Evolutionary conservation across 2,113 vertebrate genomes (phyloP).

Genomic region (Pionites leucogaster): DNA sequence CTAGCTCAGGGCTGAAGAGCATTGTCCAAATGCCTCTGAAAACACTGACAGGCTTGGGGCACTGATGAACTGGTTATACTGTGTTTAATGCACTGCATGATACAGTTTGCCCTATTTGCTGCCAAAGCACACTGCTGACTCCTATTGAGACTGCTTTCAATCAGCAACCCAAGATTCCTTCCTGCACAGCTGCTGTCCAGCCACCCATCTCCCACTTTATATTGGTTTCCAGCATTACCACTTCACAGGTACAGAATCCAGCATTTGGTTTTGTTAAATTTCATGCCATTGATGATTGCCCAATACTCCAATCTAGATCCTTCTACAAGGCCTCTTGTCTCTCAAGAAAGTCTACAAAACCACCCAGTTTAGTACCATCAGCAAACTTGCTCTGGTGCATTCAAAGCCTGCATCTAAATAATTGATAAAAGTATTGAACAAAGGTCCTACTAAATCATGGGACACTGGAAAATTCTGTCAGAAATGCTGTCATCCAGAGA

Average conservation of each 20-base stretch:
- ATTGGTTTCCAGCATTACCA: background rate
- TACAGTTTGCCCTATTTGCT: background rate
- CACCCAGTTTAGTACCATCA: background rate
- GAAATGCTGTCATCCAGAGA: background rate
- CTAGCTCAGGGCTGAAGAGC: background rate
- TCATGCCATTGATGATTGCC: background rate
- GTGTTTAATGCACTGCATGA: background rate
- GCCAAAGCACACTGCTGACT: background rate
- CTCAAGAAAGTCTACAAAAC: background rate
- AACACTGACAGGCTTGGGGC: background rate
- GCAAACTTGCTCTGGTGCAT: background rate
- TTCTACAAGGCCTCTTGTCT: background rate
- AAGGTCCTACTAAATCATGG: background rate
- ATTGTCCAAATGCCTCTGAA: background rate
- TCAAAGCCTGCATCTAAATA: background rate
- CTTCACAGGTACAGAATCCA: background rate
- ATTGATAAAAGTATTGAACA: background rate
- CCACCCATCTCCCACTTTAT: background rate
- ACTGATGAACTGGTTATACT: background rate
- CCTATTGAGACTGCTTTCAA: background rate
- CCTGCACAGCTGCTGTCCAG: background rate
- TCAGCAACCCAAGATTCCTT: background rate
- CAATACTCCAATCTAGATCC: background rate
- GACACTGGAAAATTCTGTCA: background rate
- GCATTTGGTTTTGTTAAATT: background rate